These are phyloP conservation scores for Palythoa heliodiscus DNA, from an alignment of 92 coral and sea anemone species.

Conservation along the genomic window DNA sequence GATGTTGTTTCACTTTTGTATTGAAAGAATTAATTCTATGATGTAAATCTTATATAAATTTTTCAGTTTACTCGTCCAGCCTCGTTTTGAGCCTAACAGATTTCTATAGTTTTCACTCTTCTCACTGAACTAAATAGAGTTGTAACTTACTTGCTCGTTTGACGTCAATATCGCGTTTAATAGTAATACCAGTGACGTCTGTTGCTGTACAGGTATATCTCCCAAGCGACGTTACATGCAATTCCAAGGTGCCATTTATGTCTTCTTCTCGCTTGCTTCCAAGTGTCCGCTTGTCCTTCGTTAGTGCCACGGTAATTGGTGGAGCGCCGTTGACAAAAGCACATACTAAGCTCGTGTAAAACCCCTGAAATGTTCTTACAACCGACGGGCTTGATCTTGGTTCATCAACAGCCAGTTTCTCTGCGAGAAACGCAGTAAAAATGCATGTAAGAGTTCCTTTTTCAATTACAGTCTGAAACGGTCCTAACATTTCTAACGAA, in stretches of 20 bases:
- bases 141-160: slow-evolving; percentile 56
- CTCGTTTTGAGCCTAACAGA: too few relatives aligned
- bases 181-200: slow-evolving; percentile 51
- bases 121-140: background rate
- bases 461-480: too few relatives aligned
- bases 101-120: too few relatives aligned
- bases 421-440: slow-evolving; percentile 20
- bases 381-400: slow-evolving; percentile 51
- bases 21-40: too few relatives aligned
- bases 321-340: slow-evolving; percentile 61
- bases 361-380: slow-evolving; percentile 57
- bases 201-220: slow-evolving; percentile 60
- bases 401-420: slow-evolving; percentile 49
- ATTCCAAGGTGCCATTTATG: slow-evolving; percentile 46
- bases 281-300: slow-evolving; percentile 33
- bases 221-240: slow-evolving; percentile 48
- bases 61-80: too few relatives aligned
- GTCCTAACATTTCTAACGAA: too few relatives aligned
- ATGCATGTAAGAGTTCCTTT: too few relatives aligned
- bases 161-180: slow-evolving; percentile 50
- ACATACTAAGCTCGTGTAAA: slow-evolving; percentile 58
- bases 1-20: too few relatives aligned
- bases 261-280: slow-evolving; percentile 36
- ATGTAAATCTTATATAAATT: too few relatives aligned
- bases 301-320: slow-evolving; percentile 53